Conservation (phyloP, 2,113 vertebrate species). For the Vimba vimba region DNA sequence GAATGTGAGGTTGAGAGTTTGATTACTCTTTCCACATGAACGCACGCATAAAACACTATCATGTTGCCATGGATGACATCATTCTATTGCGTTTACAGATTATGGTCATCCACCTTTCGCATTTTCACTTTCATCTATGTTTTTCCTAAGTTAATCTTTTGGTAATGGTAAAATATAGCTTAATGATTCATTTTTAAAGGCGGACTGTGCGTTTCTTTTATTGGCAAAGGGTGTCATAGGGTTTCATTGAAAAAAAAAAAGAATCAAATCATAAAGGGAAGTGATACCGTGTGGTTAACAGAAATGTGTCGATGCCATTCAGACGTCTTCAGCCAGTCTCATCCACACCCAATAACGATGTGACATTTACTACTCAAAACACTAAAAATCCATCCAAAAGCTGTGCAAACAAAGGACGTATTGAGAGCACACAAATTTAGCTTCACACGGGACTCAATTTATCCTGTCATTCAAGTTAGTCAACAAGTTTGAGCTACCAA, state of each 20-base stretch:
- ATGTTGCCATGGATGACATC: slow-evolving; percentile 44
- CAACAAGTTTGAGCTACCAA: not conserved
- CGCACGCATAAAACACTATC: slow-evolving; percentile 42
- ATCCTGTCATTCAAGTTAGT: slow-evolving; percentile 35
- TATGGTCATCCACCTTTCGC: not conserved
- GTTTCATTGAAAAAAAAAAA: not conserved
- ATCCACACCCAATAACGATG: not conserved
- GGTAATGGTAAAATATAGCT: slow-evolving; percentile 15
- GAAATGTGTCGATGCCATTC: not conserved
- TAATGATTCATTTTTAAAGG: not conserved
- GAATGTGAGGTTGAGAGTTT: slow-evolving; percentile 73
- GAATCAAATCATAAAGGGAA: slow-evolving; percentile 33
- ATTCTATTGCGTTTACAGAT: slow-evolving; percentile 15
- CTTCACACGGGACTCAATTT: not conserved
- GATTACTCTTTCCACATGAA: slow-evolving; percentile 67
- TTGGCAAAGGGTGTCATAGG: not conserved
- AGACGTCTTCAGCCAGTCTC: not conserved
- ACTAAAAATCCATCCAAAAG: not conserved
- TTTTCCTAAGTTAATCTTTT: slow-evolving; percentile 13
- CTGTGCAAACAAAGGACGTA: not conserved
- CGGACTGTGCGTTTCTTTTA: slow-evolving; percentile 7
- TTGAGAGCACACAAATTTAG: not conserved
- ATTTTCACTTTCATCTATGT: slow-evolving; percentile 4
- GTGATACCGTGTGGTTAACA: slow-evolving; percentile 35
- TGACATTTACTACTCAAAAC: slow-evolving; percentile 2